Evolutionary conservation across 2,888 invertebrate species (phyloP).

Genomic region (Papilio gigon): DNA sequence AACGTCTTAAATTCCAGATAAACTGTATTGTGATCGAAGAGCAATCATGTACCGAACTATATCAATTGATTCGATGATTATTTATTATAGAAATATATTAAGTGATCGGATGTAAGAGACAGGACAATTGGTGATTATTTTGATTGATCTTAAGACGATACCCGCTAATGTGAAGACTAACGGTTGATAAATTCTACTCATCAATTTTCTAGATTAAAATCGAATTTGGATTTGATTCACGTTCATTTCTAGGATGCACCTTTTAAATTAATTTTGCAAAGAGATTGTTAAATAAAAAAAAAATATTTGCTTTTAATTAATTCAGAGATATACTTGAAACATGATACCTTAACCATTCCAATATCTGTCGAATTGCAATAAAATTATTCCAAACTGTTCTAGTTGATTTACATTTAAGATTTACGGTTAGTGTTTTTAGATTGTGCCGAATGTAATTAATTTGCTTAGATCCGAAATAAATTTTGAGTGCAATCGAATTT

Average conservation of each 20-base stretch:
- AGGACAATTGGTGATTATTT: constrained; percentile 71
- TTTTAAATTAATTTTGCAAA: neutral
- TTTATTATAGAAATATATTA: constrained; percentile 23
- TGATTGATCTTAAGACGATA: constrained; percentile 63
- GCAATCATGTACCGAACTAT: neutral
- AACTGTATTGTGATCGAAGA: constrained; percentile 37
- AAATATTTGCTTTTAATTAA: constrained; percentile 8
- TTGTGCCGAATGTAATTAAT: neutral
- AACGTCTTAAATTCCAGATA: constrained; percentile 4
- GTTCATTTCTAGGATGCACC: too few relatives aligned
- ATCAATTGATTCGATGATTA: constrained; percentile 9
- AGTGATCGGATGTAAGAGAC: constrained; percentile 49
- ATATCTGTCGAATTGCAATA: constrained; percentile 23
- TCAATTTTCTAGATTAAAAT: constrained; percentile 23
- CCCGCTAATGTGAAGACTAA: constrained; percentile 37
- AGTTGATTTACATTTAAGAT: constrained; percentile 35
- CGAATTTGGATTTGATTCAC: too few relatives aligned
- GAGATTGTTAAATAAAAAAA: neutral
- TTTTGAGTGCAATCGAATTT: neutral
- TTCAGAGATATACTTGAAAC: neutral
- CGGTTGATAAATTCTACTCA: constrained; percentile 32
- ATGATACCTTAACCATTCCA: neutral
- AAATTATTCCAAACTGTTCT: constrained; percentile 34
- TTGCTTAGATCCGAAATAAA: neutral
- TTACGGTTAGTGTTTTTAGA: constrained; percentile 10